These are phyloP conservation scores for Lepeophtheirus nordmannii DNA, from an alignment of 2,888 invertebrate species.

Conservation along the genomic window DNA sequence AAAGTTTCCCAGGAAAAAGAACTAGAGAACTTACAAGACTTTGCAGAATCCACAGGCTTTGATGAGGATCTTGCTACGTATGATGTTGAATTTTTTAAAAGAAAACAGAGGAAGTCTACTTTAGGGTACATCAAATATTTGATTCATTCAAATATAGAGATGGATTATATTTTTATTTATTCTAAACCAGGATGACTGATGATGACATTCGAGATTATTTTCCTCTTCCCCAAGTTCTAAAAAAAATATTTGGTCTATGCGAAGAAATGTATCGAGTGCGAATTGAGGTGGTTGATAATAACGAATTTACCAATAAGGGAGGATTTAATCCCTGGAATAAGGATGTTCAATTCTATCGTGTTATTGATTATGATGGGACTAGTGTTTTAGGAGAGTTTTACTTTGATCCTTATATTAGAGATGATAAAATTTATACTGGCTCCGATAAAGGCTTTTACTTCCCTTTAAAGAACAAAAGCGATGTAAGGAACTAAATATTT, in stretches of 20 bases:
- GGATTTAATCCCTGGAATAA: conserved; percentile 64
- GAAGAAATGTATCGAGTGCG: conserved; percentile 60
- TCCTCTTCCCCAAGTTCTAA: conserved; percentile 60
- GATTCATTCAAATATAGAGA: conserved; percentile 25
- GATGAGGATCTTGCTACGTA: conserved; percentile 51
- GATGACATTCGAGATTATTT: conserved; percentile 61
- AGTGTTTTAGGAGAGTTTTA: conserved; percentile 48
- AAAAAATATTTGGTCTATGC: conserved; percentile 56
- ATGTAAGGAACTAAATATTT: neutral
- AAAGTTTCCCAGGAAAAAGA: conserved; percentile 20
- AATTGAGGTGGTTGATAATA: conserved; percentile 45
- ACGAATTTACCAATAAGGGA: neutral
- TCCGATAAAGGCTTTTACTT: conserved; percentile 20
- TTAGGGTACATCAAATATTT: conserved; percentile 40
- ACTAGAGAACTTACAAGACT: conserved; percentile 14
- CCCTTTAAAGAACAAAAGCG: neutral
- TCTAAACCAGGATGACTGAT: conserved; percentile 45
- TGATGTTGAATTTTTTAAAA: conserved; percentile 75
- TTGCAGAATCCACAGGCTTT: conserved; percentile 44
- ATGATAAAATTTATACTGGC: conserved; percentile 21
- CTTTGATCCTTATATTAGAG: conserved; percentile 28
- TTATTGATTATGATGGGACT: conserved; percentile 51
- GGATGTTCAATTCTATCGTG: conserved; percentile 64
- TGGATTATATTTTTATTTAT: neutral
- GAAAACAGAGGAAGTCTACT: conserved; percentile 51